Base-by-base conservation (phyloP, 2,888 invertebrate species). In the Smittia sp. region DNA sequence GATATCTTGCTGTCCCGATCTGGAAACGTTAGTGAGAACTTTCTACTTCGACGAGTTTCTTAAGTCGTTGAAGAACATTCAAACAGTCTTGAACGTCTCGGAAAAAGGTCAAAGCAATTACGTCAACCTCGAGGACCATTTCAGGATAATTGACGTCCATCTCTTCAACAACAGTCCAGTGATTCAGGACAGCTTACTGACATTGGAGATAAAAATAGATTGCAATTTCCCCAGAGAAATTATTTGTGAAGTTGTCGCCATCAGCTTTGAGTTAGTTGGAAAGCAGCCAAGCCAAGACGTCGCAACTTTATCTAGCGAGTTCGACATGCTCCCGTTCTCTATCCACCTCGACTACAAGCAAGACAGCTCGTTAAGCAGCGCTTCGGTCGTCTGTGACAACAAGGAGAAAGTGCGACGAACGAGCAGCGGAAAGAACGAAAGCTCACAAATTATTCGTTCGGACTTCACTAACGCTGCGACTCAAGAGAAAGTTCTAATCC, bases 11-110 rank as follows among this genome's bases (percentile, higher is more conserved):
- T 90, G 91, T 67, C 83, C 86, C 11, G 89, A 90, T 79, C 84
- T 94, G 76, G 91, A 91, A 79, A 87, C 89, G 74, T 86, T 92
- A 76, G 88, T 89, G 77, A 86, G 92, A 78, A 87, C 88, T 77
- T 87, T 88, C 76, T 93, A 93, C 80, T 93, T 91, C 79, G 91
- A 93, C 77, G 92, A 95, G 79, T 92, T 94, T 88, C 85, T 89
- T 77, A 90, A 88, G 73, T 87, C 87, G 1, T 84, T 88, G 74
- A 86, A 85, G 78, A 85, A 85, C 32, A 85, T 85, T 75, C 83
- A 84, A 24, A 81, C 87, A 65, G 79, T 86, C 78, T 85, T 87
- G 75, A 85, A 86, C 74, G 86, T 87, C 72, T 80, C 80, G 75
- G 81, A 84, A 84, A 77, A 84, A 80, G 70, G 80, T 83, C 75